These are phyloP conservation scores for Brachyalestes nurse DNA, from an alignment of 2,797 vertebrate genomes.

Conservation along the genomic window DNA sequence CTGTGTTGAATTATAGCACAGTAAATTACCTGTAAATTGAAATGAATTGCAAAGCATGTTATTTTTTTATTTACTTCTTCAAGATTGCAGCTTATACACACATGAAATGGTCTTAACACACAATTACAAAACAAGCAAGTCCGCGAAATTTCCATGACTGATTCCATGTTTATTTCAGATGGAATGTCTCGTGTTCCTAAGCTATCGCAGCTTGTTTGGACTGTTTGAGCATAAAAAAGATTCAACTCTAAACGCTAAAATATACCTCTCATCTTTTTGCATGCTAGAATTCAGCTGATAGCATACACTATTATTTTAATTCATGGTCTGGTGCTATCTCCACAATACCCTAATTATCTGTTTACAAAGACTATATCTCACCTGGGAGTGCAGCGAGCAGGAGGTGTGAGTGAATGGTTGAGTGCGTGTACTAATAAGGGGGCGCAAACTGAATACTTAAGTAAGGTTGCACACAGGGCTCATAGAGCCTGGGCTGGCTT, in stretches of 20 bases:
- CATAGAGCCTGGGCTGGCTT: slow-evolving; percentile 2
- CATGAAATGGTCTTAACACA: no score
- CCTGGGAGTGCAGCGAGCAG: slow-evolving; percentile 22
- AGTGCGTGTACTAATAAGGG: slow-evolving; percentile 39
- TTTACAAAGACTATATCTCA: slow-evolving; percentile 32
- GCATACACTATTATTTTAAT: slow-evolving; percentile 25
- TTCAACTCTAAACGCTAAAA: slow-evolving; percentile 6
- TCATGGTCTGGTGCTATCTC: slow-evolving; percentile 31
- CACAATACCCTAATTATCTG: slow-evolving; percentile 40
- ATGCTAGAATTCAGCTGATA: neutral
- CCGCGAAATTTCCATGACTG: no score
- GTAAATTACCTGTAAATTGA: no score
- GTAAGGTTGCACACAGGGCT: neutral
- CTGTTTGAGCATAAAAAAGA: slow-evolving; percentile 25
- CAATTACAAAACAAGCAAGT: no score
- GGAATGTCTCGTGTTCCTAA: neutral
- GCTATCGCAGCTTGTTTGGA: slow-evolving; percentile 7
- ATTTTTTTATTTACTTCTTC: no score
- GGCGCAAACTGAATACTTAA: slow-evolving; percentile 28
- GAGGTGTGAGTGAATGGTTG: slow-evolving; percentile 17
- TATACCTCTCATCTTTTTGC: neutral
- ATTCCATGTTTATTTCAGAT: neutral
- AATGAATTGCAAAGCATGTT: no score
- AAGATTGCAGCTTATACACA: no score
- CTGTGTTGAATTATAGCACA: no score